phyloP scores from a whole-genome alignment of 37 sponge, comb jelly and placozoan genomes.

The Axinella damicornis region DNA sequence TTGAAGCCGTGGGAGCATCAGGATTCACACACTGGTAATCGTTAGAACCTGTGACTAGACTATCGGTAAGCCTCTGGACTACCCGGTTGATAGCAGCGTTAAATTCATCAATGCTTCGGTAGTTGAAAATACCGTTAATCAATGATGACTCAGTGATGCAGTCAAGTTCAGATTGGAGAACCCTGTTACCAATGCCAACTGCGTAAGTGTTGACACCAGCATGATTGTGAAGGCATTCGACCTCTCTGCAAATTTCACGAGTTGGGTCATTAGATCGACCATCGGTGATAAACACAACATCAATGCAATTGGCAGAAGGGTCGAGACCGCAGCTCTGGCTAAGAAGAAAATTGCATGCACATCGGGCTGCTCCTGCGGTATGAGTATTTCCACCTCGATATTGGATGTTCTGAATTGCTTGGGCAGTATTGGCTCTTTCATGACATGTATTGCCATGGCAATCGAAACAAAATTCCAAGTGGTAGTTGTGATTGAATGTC shows the following conservation, averaged over 20 bases:
- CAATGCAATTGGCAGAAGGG: slow-evolving; percentile 22
- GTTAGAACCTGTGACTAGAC: too few species aligned
- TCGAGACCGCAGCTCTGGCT: slow-evolving; percentile 12
- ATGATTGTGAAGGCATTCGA: slow-evolving; percentile 29
- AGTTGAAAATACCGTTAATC: slow-evolving; percentile 4
- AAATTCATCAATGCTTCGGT: slow-evolving; percentile 25
- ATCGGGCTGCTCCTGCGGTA: slow-evolving; percentile 38
- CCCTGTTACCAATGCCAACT: slow-evolving; percentile 26
- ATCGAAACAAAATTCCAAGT: slow-evolving; percentile 50
- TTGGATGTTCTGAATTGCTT: background rate
- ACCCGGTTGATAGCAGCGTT: too few species aligned
- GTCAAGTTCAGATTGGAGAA: background rate
- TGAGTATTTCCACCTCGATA: slow-evolving; percentile 10
- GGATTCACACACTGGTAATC: too few species aligned
- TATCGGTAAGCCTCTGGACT: too few species aligned
- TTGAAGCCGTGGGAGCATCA: too few species aligned
- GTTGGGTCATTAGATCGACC: slow-evolving; percentile 34
- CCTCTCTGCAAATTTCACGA: background rate
- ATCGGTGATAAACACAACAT: slow-evolving; percentile 53
- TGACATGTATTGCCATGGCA: background rate
- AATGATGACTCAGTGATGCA: background rate
- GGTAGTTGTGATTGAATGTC: slow-evolving; percentile 14
- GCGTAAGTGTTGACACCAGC: slow-evolving; percentile 36
- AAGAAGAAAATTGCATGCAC: slow-evolving; percentile 29
- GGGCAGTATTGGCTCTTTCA: background rate